phyloP scores from a whole-genome alignment of 1,140 invertebrate genomes.

The Papilio xuthus region DNA sequence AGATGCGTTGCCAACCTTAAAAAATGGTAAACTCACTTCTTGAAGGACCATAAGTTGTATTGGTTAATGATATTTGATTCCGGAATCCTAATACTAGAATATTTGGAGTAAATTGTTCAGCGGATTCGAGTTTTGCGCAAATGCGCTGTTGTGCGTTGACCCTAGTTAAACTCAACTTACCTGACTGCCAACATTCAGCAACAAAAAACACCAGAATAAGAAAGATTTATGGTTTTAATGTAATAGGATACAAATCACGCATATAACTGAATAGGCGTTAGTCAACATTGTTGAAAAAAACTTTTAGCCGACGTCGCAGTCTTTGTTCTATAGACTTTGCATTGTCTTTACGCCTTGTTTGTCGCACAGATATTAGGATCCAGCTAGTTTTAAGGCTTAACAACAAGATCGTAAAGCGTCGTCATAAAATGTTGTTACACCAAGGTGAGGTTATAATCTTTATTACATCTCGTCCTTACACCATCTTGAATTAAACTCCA shows the following conservation, averaged over 20 bases:
- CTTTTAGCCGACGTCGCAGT: neutral
- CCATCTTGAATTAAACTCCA: neutral
- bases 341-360: constrained; percentile 2
- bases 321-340: neutral
- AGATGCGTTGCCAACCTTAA: too few relatives aligned
- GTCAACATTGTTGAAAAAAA: neutral
- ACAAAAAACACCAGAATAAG: neutral
- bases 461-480: constrained; percentile 1
- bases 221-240: neutral
- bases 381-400: neutral
- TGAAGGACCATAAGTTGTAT: too few relatives aligned
- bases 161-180: too few relatives aligned
- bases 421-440: constrained; percentile 18
- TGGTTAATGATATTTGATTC: too few relatives aligned
- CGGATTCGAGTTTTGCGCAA: too few relatives aligned
- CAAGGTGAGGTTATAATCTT: neutral
- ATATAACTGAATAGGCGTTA: neutral
- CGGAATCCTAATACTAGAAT: too few relatives aligned
- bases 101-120: too few relatives aligned
- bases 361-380: neutral
- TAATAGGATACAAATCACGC: neutral
- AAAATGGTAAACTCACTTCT: too few relatives aligned
- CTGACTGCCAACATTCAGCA: neutral
- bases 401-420: constrained; percentile 1
- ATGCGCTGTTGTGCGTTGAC: too few relatives aligned